Base-by-base conservation (phyloP, 2,797 vertebrate species). In the Spinus olivaceus region DNA sequence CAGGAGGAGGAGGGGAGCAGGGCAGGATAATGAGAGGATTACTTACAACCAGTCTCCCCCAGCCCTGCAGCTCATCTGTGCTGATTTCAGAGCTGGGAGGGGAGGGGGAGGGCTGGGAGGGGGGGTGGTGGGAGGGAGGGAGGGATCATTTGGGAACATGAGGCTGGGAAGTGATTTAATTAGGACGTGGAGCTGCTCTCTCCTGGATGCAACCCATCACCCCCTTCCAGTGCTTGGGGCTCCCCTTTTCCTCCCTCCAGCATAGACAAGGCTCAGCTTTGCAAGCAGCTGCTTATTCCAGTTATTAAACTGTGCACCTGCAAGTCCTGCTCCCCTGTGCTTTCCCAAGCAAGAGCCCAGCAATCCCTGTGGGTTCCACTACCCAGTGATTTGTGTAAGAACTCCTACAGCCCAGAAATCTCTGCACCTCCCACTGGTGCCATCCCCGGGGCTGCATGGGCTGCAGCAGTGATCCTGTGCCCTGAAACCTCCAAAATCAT, bases 11-110 rank as follows among this genome's bases (percentile, higher is more conserved):
- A 70, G 85, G 87, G 86, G 78, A 72, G 70, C 56, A 21, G 33
- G 2, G 51, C 39, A 39, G 72, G 50, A 60, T 82, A 37, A 92
- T 3, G 73, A 87, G 51, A 53, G 81, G 92, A 94, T 96, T 95
- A 94, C 71, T 94, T 82, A 70, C 74, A 85, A 86, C 35, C 66
- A 76, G 78, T 42, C 57, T 74, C 32, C 47, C 24, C 1, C 0
- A 84, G 81, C 81, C 61, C 78, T 84, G 86, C 90, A 28, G 90
- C 50, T 78, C 5, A 2, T 33, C 72, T 54, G 22, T 54, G 81
- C 83, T 44, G 83, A 82, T 87, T 51, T 47, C 69, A 30, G 85
- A 71, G 88, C 30, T 1, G 20, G 22, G 49, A 42, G n/a, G 24
- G 3, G 14, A 9, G 32, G 41, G 41, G 41, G 16, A 41, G 41